Base-by-base conservation (phyloP, 2,113 vertebrate genomes). In the Pelobates fuscus region DNA sequence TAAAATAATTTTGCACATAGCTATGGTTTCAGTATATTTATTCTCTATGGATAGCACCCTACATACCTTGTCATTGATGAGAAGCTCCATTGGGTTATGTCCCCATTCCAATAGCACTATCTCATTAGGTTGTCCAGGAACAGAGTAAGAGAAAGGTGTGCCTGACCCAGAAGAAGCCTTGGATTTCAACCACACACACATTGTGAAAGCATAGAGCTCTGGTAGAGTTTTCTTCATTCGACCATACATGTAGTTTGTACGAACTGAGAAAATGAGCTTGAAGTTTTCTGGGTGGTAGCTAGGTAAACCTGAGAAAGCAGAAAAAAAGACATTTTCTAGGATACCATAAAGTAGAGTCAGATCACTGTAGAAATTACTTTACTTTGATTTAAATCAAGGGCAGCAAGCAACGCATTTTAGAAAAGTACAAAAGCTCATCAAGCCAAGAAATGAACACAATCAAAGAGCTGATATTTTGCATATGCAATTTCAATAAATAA, bases 191-290 rank as follows among this genome's bases (percentile, higher is more conserved):
- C 97, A 99, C 82, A 95, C 75, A 67, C 96, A 98, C 80, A 92
- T 84, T 0, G 96, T 98, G 88, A 99, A 98, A 55, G 95, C 92
- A 0, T 97, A 97, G 83, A 99, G 94, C 87, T 99, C 96, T 0
- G 95, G 96, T 55, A 98, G 86, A 15, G 91, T 95, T 80, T 92
- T 93, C 65, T 94, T 92, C 85, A 96, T 88, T 12, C 95, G 88
- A 7, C 92, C 96, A 0, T 97, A 98, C 96, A 99, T 99, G 88
- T 97, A 97, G 90, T 96, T 96, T 73, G 96, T 98, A 32, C 95
- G 88, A 81, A 97, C 93, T 0, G 95, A 94, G 82, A 98, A 96
- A 79, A 92, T 93, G 44, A 98, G 84, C 77, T 95, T 94, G 81
- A 94, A 98, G 82, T 94, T 94, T 0, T 95, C 91, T 0, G 95